Percentiles rank a stretch among this genome's conserved stretches.
Evolutionary conservation across 1,140 invertebrate species (phyloP).

Genomic region (Carposina sasakii): DNA sequence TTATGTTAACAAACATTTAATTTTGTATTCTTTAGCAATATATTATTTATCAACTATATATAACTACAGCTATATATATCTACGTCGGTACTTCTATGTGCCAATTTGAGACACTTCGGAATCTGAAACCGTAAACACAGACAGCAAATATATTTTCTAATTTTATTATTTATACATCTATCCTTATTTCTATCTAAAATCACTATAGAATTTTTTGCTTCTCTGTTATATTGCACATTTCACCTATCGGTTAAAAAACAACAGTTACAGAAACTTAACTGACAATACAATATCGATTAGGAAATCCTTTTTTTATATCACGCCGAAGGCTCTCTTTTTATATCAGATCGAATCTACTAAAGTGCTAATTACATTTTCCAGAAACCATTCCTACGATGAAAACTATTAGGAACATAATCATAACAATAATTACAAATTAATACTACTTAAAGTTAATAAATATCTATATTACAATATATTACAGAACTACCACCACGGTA

Average conservation of each 20-base stretch:
- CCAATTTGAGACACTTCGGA: constrained; percentile 21
- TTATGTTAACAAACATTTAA: constrained; percentile 71
- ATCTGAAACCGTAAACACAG: constrained; percentile 40
- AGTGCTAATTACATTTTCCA: no score
- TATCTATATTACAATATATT: constrained; percentile 64
- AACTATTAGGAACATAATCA: constrained; percentile 68
- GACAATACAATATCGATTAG: no score
- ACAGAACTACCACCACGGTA: constrained; percentile 48
- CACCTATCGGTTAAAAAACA: constrained; percentile 36
- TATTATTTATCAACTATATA: constrained; percentile 69
- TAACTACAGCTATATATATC: constrained; percentile 61
- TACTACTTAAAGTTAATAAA: constrained; percentile 56
- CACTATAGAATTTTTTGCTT: constrained; percentile 44
- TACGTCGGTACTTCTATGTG: constrained; percentile 45
- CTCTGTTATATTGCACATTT: constrained; percentile 66
- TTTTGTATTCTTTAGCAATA: constrained; percentile 67
- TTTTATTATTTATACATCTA: constrained; percentile 47
- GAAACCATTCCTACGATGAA: constrained; percentile 49
- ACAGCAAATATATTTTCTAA: constrained; percentile 51
- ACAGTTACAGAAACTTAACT: no score
- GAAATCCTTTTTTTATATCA: no score
- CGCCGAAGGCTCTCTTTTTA: no score
- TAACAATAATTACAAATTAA: constrained; percentile 64
- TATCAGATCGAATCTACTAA: no score
- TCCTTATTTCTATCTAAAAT: constrained; percentile 44